Base-by-base conservation (phyloP, 1,140 invertebrate species). In the Lycorma delicatula region DNA sequence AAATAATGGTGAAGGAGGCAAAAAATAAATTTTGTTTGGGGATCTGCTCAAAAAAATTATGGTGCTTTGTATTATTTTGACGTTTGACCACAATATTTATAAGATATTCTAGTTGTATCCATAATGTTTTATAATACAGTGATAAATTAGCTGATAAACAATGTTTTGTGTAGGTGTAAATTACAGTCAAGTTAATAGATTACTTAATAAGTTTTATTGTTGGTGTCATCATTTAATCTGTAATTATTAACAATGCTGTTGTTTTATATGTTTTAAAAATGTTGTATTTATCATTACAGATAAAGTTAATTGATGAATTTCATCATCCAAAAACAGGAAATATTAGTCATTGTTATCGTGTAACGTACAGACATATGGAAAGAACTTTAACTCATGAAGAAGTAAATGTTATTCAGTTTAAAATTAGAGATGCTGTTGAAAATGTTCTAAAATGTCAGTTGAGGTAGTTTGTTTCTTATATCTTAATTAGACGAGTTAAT, bases 291-390 rank as follows among this genome's bases (percentile, higher is more conserved):
- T 67, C 53, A 68, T 74, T 69, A 44, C 73, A 87, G 81, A 88
- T 98, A 18, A 70, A 77, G 59, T 71, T 97, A 0, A 81, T 92
- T 27, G 97, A 99, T 72, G 80, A 87, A 67, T 99, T 93, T 73
- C 74, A 75, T 28, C 84, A 98, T 75, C 88, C 89, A 11, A 93
- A 96, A 75, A 87, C 79, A 13, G 82, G 86, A 27, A 83, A 81
- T 66, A 79, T 71, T 1, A 97, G 93, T 62, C 85, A 97, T 54
- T 94, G 91, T 70, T 99, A 95, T 70, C 81, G 88, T 63, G 94
- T 99, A 63, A 75, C 89, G 1, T 99, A 99, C 70, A 81, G 97
- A 58, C 91, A 97, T 70, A 87, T 97, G 83, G 89, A 97, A 66
- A 81, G 83, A 58, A 91, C 88, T 2, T 73, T 99, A 11, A 89